Percentiles rank a stretch among this genome's conserved stretches.
Conservation (phyloP, 2,888 invertebrate species). For the Mesorhabditis spiculigera region DNA sequence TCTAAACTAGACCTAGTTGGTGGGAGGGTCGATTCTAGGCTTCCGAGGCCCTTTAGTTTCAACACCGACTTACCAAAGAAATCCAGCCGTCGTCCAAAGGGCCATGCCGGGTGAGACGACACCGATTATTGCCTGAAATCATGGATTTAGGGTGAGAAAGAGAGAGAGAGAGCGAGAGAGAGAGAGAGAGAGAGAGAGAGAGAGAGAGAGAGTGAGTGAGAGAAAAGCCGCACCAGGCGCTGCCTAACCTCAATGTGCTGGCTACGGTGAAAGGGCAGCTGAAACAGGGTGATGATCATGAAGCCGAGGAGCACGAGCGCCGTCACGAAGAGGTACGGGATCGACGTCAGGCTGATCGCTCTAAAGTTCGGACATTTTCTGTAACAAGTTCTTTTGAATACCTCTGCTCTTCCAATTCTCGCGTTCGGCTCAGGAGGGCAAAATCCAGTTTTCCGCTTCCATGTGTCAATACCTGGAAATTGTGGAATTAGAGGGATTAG, state of each 20-base stretch:
- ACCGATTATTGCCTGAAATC: constrained; percentile 46
- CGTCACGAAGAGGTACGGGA: constrained; percentile 49
- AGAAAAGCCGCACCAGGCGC: not conserved
- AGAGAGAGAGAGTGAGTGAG: too few relatives aligned
- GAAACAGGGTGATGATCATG: constrained; percentile 49
- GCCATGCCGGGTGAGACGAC: constrained; percentile 54
- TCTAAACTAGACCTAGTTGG: too few relatives aligned
- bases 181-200: too few relatives aligned
- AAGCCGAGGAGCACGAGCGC: constrained; percentile 44
- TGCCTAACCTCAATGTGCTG: constrained; percentile 46
- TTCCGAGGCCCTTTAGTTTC: not conserved
- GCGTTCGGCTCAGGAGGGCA: constrained; percentile 38
- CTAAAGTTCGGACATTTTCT: constrained; percentile 12
- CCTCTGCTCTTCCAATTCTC: constrained; percentile 53
- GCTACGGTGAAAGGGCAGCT: constrained; percentile 45
- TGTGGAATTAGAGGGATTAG: not conserved
- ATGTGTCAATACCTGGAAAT: not conserved
- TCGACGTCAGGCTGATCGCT: constrained; percentile 44
- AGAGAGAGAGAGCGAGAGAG: too few relatives aligned
- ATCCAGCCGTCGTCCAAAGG: constrained; percentile 47
- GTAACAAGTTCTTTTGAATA: not conserved
- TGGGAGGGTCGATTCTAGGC: too few relatives aligned
- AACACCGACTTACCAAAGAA: constrained; percentile 31
- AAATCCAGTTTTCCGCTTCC: constrained; percentile 39
- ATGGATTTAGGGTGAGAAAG: not conserved